Percentiles rank a stretch among this genome's conserved stretches.
These are phyloP conservation scores for Lycophotia porphyrea DNA, from an alignment of 2,888 invertebrate species.

Conservation along the genomic window DNA sequence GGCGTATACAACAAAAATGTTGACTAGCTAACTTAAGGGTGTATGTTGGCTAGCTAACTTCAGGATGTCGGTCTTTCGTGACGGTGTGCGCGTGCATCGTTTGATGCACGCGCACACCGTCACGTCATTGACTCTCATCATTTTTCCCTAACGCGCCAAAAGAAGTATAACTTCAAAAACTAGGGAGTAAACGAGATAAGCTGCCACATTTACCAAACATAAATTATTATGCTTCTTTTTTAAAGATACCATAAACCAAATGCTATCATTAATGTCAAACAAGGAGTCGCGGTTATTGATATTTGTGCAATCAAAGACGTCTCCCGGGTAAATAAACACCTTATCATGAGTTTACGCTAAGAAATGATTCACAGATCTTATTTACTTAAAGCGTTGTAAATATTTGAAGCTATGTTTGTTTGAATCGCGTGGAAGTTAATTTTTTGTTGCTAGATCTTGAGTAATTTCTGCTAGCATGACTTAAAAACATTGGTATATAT, in stretches of 20 bases:
- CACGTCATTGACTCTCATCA: no score
- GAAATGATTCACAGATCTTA: slow-evolving; percentile 5
- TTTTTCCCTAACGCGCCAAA: no score
- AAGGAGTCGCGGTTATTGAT: slow-evolving; percentile 20
- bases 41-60: no score
- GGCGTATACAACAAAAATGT: no score
- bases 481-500: not conserved
- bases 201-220: not conserved
- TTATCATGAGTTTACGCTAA: slow-evolving; percentile 20
- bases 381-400: slow-evolving; percentile 10
- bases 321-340: slow-evolving; percentile 4
- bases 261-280: slow-evolving; percentile 24
- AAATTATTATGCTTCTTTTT: not conserved
- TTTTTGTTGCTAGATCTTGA: not conserved
- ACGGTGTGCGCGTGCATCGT: no score
- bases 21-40: no score
- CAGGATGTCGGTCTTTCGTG: no score
- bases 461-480: not conserved
- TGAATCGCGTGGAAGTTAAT: not conserved
- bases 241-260: not conserved
- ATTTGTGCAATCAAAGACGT: slow-evolving; percentile 40
- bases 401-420: slow-evolving; percentile 1
- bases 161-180: no score
- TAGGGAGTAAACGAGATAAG: not conserved
- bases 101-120: no score